Conservation (phyloP, 2,797 vertebrate species). For the Mormyrops attenuatus region DNA sequence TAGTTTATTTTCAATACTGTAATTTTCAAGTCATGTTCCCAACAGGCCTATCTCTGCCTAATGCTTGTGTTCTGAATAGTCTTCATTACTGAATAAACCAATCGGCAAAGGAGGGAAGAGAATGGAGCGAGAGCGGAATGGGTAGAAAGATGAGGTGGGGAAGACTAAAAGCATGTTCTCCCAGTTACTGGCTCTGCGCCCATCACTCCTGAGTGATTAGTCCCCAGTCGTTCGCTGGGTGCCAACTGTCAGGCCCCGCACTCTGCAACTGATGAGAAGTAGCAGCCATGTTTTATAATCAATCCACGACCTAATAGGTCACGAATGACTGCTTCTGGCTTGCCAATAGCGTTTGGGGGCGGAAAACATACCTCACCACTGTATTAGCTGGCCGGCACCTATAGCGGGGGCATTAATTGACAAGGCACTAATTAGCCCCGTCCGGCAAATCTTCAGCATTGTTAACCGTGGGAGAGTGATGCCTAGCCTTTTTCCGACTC, state of each 20-base stretch:
- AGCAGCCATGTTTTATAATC: slow-evolving; percentile 63
- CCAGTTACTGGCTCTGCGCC: slow-evolving; percentile 52
- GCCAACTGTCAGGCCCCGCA: slow-evolving; percentile 63
- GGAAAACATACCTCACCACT: slow-evolving; percentile 39
- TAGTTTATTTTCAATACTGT: not conserved
- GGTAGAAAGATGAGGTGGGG: not conserved
- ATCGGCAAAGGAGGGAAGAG: not conserved
- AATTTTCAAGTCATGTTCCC: not conserved
- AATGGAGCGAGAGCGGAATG: slow-evolving; percentile 7
- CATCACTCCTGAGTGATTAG: slow-evolving; percentile 59
- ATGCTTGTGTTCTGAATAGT: not conserved
- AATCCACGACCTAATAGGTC: slow-evolving; percentile 70
- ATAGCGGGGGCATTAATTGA: slow-evolving; percentile 47
- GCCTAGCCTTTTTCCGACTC: slow-evolving; percentile 32
- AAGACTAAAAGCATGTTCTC: slow-evolving; percentile 43
- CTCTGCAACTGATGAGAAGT: slow-evolving; percentile 60
- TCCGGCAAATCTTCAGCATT: slow-evolving; percentile 25
- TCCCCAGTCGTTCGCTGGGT: slow-evolving; percentile 55
- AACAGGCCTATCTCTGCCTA: not conserved
- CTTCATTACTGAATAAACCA: slow-evolving; percentile 6
- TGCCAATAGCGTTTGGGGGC: slow-evolving; percentile 58
- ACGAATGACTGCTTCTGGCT: slow-evolving; percentile 58
- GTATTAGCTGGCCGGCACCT: slow-evolving; percentile 30
- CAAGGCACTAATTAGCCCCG: slow-evolving; percentile 46
- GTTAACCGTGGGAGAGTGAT: slow-evolving; percentile 36